Evolutionary conservation across 1,140 invertebrate genomes (phyloP).

Genomic region (Ceratosolen fusciceps): DNA sequence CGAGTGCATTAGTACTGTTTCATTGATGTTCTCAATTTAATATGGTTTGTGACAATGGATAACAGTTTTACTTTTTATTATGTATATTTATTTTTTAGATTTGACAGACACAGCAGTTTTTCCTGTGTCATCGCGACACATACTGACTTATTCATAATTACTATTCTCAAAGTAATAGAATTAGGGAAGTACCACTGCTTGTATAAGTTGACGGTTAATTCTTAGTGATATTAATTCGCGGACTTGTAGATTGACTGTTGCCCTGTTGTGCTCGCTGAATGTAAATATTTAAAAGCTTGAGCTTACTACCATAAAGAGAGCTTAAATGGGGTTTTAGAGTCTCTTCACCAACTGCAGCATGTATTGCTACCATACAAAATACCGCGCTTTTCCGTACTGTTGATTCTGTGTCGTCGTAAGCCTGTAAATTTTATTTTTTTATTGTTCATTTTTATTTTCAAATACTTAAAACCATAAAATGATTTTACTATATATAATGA

Average conservation of each 20-base stretch:
- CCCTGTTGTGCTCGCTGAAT: constrained; percentile 76
- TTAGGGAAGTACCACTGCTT: constrained; percentile 28
- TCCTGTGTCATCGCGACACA: constrained; percentile 61
- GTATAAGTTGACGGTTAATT: constrained; percentile 48
- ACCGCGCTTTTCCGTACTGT: constrained; percentile 93
- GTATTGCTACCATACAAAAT: constrained; percentile 95
- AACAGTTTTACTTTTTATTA: background rate
- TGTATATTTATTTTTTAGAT: constrained; percentile 32
- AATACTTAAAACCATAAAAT: background rate
- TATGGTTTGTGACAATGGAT: too few relatives aligned
- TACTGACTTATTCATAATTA: constrained; percentile 65
- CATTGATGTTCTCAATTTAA: too few relatives aligned
- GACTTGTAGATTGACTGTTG: constrained; percentile 66
- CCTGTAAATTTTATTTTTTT: constrained; percentile 70
- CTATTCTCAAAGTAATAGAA: constrained; percentile 62
- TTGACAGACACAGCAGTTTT: constrained; percentile 57
- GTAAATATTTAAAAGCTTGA: constrained; percentile 82
- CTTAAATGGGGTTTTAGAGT: constrained; percentile 84
- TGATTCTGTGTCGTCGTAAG: constrained; percentile 90
- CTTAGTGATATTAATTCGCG: constrained; percentile 62
- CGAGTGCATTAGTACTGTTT: background rate
- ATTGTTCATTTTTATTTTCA: background rate
- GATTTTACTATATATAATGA: too few relatives aligned
- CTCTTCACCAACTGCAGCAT: constrained; percentile 88
- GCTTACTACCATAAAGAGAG: constrained; percentile 87